These are phyloP conservation scores for Lanius ludovicianus DNA, from an alignment of 2,113 vertebrate genomes.

Conservation along the genomic window DNA sequence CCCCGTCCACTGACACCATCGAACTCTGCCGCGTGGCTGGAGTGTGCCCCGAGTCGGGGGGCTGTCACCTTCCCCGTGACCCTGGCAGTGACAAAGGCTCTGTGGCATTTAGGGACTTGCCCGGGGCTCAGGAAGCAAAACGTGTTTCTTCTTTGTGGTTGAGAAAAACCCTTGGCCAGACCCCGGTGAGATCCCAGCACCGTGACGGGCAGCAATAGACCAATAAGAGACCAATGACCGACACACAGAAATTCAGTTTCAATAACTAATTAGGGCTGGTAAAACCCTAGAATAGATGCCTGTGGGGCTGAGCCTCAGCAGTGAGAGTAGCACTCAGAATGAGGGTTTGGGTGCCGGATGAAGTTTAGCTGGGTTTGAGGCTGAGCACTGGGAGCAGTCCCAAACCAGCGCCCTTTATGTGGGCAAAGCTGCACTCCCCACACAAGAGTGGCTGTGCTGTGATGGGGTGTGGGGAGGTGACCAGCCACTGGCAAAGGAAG, in stretches of 20 bases:
- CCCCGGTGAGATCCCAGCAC: not conserved
- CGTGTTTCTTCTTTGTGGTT: not conserved
- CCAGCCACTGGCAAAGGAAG: not conserved
- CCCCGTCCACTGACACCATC: not conserved
- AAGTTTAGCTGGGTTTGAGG: not conserved
- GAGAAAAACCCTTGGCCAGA: not conserved
- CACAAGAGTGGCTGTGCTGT: not conserved
- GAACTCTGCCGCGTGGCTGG: not conserved
- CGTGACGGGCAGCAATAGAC: accelerated
- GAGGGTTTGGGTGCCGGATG: not conserved
- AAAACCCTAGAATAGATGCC: not conserved
- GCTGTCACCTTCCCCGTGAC: not conserved
- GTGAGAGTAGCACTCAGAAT: not conserved
- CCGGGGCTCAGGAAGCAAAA: not conserved
- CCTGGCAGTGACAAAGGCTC: not conserved
- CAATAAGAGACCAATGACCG: not conserved
- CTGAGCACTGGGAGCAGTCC: not conserved
- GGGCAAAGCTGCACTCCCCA: not conserved
- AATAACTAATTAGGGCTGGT: not conserved
- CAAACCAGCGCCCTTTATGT: not conserved
- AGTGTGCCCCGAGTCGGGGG: not conserved
- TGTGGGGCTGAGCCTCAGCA: not conserved
- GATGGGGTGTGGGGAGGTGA: not conserved
- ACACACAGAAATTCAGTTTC: not conserved
- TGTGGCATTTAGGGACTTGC: not conserved